These are phyloP conservation scores for Cheilosia impressa DNA, from an alignment of 2,888 invertebrate species.

Conservation along the genomic window DNA sequence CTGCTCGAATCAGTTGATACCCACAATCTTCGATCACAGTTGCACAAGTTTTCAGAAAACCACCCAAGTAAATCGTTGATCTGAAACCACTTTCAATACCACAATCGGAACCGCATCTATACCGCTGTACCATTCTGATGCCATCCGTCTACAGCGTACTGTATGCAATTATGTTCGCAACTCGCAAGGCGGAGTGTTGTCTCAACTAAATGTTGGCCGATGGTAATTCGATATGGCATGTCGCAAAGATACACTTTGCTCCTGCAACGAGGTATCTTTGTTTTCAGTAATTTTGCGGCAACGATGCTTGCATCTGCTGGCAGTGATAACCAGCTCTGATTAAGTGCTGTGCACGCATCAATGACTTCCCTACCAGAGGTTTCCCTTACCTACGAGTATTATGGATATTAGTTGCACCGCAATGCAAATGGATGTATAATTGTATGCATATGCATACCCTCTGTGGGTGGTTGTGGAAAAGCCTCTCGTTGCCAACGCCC, in stretches of 20 bases:
- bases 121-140: background rate
- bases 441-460: no score
- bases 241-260: background rate
- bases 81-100: slow-evolving; percentile 18
- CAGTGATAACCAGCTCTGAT: slow-evolving; percentile 1
- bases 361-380: background rate
- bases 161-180: background rate
- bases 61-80: slow-evolving; percentile 12
- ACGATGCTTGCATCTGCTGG: background rate
- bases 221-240: slow-evolving; percentile 25
- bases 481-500: background rate
- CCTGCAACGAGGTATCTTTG: background rate
- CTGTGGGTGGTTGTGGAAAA: background rate
- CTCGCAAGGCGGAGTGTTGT: background rate
- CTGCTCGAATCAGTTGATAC: background rate
- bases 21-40: background rate
- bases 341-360: slow-evolving; percentile 6
- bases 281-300: background rate
- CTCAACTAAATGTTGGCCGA: slow-evolving; percentile 2
- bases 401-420: background rate
- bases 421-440: background rate
- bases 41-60: background rate
- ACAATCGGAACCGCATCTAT: background rate
- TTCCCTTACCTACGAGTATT: background rate
- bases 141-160: background rate